These are phyloP conservation scores for Theretra japonica DNA, from an alignment of 2,888 invertebrate genomes.

Conservation along the genomic window DNA sequence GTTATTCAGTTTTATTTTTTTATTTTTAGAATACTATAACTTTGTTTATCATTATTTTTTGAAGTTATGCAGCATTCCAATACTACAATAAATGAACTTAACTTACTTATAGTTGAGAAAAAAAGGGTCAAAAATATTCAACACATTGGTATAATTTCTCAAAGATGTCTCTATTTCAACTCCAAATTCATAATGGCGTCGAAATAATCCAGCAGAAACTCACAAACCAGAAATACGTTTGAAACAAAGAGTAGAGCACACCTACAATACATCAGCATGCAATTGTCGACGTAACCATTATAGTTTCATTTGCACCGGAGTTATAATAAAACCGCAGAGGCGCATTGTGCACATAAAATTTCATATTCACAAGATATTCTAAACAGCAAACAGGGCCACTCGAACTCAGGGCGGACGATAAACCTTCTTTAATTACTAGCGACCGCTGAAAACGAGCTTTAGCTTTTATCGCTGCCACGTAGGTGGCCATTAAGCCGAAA, in stretches of 20 bases:
- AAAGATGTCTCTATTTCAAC: too few species aligned
- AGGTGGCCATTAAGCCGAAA: conserved; percentile 76
- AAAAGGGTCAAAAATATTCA: too few species aligned
- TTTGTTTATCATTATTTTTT: too few species aligned
- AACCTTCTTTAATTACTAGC: conserved; percentile 74
- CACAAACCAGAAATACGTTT: not conserved
- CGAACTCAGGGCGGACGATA: conserved; percentile 66
- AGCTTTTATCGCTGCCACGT: conserved; percentile 73
- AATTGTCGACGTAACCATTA: conserved; percentile 2
- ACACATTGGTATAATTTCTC: too few species aligned
- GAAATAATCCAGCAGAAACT: too few species aligned
- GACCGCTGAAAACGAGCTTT: conserved; percentile 66
- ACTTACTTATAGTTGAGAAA: too few species aligned
- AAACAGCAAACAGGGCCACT: conserved; percentile 48
- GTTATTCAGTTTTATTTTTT: too few species aligned
- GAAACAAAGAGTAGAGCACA: not conserved
- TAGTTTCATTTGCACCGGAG: conserved; percentile 17
- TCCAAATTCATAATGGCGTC: too few species aligned
- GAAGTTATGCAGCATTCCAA: too few species aligned
- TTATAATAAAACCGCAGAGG: conserved; percentile 28
- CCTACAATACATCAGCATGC: not conserved
- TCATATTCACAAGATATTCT: conserved; percentile 42
- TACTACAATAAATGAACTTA: too few species aligned
- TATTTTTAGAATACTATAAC: too few species aligned
- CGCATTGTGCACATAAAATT: conserved; percentile 29